Evolutionary conservation across 64 coral and sea anemone species (phyloP).

Genomic region (Hydrozoanthus tunicans): DNA sequence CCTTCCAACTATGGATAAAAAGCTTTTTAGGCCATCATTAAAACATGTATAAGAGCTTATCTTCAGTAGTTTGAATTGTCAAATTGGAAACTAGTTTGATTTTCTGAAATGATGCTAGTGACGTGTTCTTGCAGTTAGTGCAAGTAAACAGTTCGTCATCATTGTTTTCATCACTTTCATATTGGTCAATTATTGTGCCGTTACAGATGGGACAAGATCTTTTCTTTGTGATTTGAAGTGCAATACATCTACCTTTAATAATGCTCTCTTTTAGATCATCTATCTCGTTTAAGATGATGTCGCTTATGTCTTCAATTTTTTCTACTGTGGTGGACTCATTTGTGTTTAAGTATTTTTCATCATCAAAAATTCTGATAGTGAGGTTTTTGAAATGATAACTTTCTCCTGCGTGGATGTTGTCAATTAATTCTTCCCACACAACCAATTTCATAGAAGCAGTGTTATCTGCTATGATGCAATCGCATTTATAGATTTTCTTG

Average conservation of each 20-base stretch:
- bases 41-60: constrained; percentile 10
- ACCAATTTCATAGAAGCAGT: constrained; percentile 63
- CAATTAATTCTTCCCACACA: constrained; percentile 74
- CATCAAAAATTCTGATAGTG: constrained; percentile 48
- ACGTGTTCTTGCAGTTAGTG: constrained; percentile 23
- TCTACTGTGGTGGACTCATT: constrained; percentile 22
- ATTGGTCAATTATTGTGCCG: constrained; percentile 4
- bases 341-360: constrained; percentile 35
- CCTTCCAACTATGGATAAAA: constrained; percentile 27
- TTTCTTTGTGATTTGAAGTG: constrained; percentile 11
- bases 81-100: constrained; percentile 26
- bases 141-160: constrained; percentile 26
- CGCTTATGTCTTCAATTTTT: constrained; percentile 24
- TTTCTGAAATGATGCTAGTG: constrained; percentile 14
- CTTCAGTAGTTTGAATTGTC: constrained; percentile 30
- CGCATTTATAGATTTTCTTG: constrained; percentile 66
- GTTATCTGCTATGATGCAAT: constrained; percentile 65
- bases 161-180: constrained; percentile 21
- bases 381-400: constrained; percentile 71
- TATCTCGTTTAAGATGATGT: constrained; percentile 4
- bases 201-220: constrained; percentile 31
- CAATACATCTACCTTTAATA: constrained; percentile 4
- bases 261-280: constrained; percentile 23
- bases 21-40: constrained; percentile 30
- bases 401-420: constrained; percentile 70